Conservation (phyloP, 2,888 invertebrate genomes). For the Trilocha varians region DNA sequence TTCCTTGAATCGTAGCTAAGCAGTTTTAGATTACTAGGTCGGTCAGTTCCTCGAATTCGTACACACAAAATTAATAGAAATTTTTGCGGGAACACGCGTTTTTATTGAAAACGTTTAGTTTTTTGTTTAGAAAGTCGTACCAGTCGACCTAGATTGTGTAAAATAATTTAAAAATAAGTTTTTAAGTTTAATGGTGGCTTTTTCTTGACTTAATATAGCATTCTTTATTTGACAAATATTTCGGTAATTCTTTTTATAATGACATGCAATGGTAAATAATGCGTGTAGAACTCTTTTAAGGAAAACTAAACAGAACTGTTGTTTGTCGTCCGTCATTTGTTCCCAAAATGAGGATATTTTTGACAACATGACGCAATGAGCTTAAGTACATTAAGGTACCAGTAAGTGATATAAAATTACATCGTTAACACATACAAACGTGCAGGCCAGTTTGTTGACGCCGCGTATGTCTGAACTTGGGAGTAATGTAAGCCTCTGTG, state of each 20-base stretch:
- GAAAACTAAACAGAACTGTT: too few species aligned
- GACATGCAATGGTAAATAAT: too few species aligned
- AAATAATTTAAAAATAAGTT: too few species aligned
- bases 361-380: too few species aligned
- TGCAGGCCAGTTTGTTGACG: conserved; percentile 52
- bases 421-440: not conserved
- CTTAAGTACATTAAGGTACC: too few species aligned
- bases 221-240: too few species aligned
- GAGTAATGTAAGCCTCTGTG: conserved; percentile 59
- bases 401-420: not conserved
- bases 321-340: too few species aligned
- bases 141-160: not conserved
- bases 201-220: too few species aligned
- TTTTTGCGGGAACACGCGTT: not conserved
- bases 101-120: not conserved
- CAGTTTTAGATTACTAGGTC: conserved; percentile 2
- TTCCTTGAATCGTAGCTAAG: not conserved
- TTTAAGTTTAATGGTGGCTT: too few species aligned
- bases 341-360: too few species aligned
- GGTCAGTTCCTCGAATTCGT: not conserved
- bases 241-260: too few species aligned
- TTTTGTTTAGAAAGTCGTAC: not conserved
- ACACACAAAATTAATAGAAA: not conserved
- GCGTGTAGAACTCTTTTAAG: too few species aligned
- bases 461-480: conserved; percentile 59